A percentile compares a stretch with the other conserved stretches of the same genome.
These are phyloP conservation scores for Gavialis gangeticus DNA, from an alignment of 2,113 vertebrate species.

Conservation along the genomic window DNA sequence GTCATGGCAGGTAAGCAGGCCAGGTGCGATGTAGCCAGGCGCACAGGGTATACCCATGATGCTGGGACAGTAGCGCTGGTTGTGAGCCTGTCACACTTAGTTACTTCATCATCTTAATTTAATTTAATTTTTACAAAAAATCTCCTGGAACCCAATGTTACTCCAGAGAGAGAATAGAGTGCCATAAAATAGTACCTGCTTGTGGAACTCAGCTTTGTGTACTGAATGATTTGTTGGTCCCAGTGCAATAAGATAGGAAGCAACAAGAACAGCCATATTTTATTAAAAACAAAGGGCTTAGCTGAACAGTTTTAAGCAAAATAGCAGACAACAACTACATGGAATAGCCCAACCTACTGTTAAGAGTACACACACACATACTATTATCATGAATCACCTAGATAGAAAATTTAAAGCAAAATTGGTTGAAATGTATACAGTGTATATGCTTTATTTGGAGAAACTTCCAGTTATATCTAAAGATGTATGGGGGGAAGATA, in stretches of 20 bases:
- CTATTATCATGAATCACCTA: not conserved
- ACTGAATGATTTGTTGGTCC: too few relatives aligned
- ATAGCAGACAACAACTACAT: too few relatives aligned
- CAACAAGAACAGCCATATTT: too few relatives aligned
- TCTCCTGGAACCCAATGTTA: not conserved
- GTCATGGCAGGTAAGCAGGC: not conserved
- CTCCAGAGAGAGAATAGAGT: not conserved
- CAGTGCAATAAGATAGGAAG: too few relatives aligned
- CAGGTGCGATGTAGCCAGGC: not conserved
- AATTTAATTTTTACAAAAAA: not conserved
- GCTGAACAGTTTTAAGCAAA: not conserved
- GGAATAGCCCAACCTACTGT: too few relatives aligned
- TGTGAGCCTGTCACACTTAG: not conserved
- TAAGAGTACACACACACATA: too few relatives aligned
- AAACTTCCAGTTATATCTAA: constrained; percentile 17
- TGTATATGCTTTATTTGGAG: constrained; percentile 18
- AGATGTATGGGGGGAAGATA: not conserved
- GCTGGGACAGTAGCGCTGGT: not conserved
- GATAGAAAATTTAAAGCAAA: constrained; percentile 32
- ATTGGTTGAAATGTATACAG: constrained; percentile 20
- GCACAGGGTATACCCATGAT: rapidly evolving
- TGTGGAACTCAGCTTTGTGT: too few relatives aligned
- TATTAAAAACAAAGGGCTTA: too few relatives aligned
- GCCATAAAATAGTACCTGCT: not conserved
- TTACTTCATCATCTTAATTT: too few relatives aligned